Evolutionary conservation across 2,797 vertebrate species (phyloP), one percentile per base, ranked within the genome.

Genomic region (Lates japonicus): DNA sequence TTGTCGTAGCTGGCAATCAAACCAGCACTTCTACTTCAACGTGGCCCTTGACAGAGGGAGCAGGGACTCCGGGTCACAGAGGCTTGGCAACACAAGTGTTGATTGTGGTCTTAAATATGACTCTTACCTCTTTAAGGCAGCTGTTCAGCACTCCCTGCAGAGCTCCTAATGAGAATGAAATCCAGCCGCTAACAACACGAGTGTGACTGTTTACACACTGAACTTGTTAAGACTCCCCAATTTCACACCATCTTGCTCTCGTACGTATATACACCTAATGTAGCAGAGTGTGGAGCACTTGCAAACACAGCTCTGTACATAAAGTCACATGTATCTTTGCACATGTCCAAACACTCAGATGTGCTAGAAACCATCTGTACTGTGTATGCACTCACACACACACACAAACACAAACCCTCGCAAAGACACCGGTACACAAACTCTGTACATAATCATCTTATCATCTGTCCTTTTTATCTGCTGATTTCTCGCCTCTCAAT

Each of bases 151-250:
- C 42, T 94, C 85, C 92, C 93, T 1, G 20, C 90, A 89, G 93
- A 94, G 85, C 80, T 88, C 63, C 69, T 90, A 88, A 95, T 94
- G 80, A 92, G 90, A 93, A 91, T 90, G 62, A 90, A 91, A 87
- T 90, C 92, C 92, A 92, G 75, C 86, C 83, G 84, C 66, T 76
- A 75, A 89, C 85, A 89, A 89, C 70, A 66, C 17, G 19, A 78
- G 85, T 17, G 84, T 80, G 85, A 78, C 83, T 22, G 2, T 75
- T 77, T 2, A 55, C 81, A 87, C 74, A 14, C 58, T 67, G 71
- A 90, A 90, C 87, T 63, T 75, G 66, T 70, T 89, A 90, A 87
- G 76, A 52, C 49, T 59, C 14, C 22, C 22, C 51, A 63, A 42
- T 69, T 78, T 88, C 64, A 57, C 67, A 70, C 33, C 31, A 12